Evolutionary conservation across 2,797 vertebrate genomes (phyloP).

Genomic region (Paramormyrops hopkinsi): DNA sequence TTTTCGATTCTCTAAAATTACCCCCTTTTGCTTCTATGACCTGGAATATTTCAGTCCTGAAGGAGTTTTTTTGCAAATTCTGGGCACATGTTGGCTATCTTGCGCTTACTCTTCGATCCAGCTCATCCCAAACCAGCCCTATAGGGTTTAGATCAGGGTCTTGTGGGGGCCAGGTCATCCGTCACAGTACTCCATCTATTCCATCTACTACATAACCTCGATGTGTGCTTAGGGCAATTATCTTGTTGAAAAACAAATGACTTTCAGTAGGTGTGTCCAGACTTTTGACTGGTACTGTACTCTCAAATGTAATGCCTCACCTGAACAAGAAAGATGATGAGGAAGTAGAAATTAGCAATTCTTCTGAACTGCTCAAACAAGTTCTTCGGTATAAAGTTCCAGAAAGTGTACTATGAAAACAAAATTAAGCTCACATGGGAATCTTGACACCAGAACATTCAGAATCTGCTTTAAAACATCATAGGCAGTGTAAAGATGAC

Average conservation of each 20-base stretch:
- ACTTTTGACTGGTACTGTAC: background rate
- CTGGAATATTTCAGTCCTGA: background rate
- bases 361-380: slow-evolving; percentile 96
- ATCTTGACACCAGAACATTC: background rate
- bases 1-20: background rate
- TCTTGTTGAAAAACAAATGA: background rate
- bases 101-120: background rate
- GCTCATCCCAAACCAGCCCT: background rate
- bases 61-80: background rate
- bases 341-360: slow-evolving; percentile 98
- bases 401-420: slow-evolving; percentile 82
- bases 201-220: background rate
- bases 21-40: background rate
- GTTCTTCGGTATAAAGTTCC: slow-evolving; percentile 97
- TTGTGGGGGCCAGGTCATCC: background rate
- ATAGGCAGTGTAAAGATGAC: background rate
- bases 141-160: background rate
- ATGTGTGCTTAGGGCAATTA: background rate
- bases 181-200: background rate
- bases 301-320: slow-evolving; percentile 52
- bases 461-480: background rate
- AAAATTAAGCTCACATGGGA: background rate
- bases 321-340: slow-evolving; percentile 98
- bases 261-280: background rate
- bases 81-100: background rate